Percentiles rank a stretch among this genome's conserved stretches.
Evolutionary conservation across 2,888 invertebrate species (phyloP).

Genomic region (Nebria brevicollis): DNA sequence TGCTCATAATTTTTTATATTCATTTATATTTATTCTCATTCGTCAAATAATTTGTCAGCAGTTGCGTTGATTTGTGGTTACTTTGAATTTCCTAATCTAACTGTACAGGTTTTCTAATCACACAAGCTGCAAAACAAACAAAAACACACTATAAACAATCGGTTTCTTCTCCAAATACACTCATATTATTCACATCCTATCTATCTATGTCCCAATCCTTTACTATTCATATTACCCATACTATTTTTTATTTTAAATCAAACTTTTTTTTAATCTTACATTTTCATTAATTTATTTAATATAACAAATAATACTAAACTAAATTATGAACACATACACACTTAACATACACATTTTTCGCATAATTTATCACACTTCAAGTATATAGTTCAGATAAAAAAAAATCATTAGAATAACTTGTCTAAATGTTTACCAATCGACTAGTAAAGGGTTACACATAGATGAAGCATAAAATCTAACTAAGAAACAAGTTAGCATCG

Average conservation of each 20-base stretch:
- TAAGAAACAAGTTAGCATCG: background rate
- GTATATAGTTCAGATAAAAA: background rate
- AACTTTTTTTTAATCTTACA: too few relatives aligned
- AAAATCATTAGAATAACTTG: too few relatives aligned
- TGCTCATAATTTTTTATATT: slow-evolving; percentile 50
- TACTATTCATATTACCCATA: background rate
- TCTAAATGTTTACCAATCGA: background rate
- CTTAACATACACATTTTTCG: background rate
- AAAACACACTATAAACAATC: slow-evolving; percentile 38
- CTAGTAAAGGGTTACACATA: background rate
- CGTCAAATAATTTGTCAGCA: slow-evolving; percentile 57
- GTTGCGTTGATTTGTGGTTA: slow-evolving; percentile 63
- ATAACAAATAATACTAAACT: too few relatives aligned
- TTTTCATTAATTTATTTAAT: too few relatives aligned
- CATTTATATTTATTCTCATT: slow-evolving; percentile 28
- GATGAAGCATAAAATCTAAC: background rate
- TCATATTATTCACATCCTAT: background rate
- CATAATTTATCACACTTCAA: background rate
- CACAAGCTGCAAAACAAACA: slow-evolving; percentile 71
- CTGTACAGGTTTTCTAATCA: slow-evolving; percentile 68
- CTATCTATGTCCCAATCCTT: background rate
- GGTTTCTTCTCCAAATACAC: background rate
- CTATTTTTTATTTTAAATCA: too few relatives aligned
- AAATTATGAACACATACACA: background rate
- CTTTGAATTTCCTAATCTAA: slow-evolving; percentile 67